Evolutionary conservation across 1,140 invertebrate species (phyloP), one percentile per base, ranked within the genome.

Genomic region (Delia radicum): DNA sequence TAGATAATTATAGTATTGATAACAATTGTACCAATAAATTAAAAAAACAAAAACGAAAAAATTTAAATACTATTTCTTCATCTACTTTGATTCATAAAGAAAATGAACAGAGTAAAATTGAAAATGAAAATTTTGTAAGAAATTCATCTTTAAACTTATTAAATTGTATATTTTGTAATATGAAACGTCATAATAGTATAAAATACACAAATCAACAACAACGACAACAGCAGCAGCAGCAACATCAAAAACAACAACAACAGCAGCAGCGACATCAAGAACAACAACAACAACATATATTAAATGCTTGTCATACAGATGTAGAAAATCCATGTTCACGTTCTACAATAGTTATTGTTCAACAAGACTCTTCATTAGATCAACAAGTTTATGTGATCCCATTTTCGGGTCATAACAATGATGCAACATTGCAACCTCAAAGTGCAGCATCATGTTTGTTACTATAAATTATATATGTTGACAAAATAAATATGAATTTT

Each of bases 1-100:
- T 12, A 67, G 27, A 67, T 29, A 67, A 67, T 67, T 67, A 67
- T 27, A 67, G 31, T 55, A 55, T 18, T 55, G 48, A 55, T 55
- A 55, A 55, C 24, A 55, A 55, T 55, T 55, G 48, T n/a, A 7
- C 8, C 48, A 55, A 55, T 8, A 18, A 55, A 42, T 3, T 15
- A 42, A 15, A 42, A 42, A 15, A 42, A 42, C 12, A 42, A 42
- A 15, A 42, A 42, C 37, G n/a, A 10, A 15, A 42, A 42, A 42
- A 12, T 33, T 12, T 33, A 33, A 10, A 12, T 7, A 10, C 33
- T 33, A 12, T 33, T 33, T 2, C 1, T 33, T 10, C 1, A 33
- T 10, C 13, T 10, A 12, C 33, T 33, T 33, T 10, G 33, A 33
- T 33, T 10, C 33, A 10, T 33, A 33, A 1, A 33, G 13, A 33